Evolutionary conservation across 2,797 vertebrate genomes (phyloP).

Genomic region (Otolemur crassicaudatus): DNA sequence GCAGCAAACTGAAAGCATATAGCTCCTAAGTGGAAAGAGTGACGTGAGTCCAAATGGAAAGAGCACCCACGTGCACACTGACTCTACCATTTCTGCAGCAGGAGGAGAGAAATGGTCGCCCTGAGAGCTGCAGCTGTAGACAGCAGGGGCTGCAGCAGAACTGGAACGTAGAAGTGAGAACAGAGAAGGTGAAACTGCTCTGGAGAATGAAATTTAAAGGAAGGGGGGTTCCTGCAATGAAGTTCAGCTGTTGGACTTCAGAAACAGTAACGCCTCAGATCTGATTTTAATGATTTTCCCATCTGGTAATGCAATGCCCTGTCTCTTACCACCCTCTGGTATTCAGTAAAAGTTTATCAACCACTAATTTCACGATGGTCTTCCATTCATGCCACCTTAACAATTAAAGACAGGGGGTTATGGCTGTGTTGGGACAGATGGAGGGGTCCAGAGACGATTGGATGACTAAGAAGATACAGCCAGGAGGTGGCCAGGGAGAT

Average conservation of each 20-base stretch:
- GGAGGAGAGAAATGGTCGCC: background rate
- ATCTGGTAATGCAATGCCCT: background rate
- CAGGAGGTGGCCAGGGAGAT: background rate
- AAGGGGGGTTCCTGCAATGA: background rate
- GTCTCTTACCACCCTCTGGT: background rate
- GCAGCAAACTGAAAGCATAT: background rate
- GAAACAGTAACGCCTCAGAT: background rate
- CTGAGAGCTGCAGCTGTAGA: background rate
- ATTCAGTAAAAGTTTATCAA: background rate
- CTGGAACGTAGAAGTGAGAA: background rate
- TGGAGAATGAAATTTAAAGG: background rate
- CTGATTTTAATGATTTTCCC: background rate
- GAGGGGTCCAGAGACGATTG: background rate
- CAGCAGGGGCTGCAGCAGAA: rapidly evolving
- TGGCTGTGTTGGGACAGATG: background rate
- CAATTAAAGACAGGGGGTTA: background rate
- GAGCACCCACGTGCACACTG: rapidly evolving
- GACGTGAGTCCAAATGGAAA: background rate
- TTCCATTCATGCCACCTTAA: background rate
- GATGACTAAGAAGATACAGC: background rate
- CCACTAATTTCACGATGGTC: background rate
- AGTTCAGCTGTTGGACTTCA: background rate
- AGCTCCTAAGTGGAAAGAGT: background rate
- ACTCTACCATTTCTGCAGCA: background rate
- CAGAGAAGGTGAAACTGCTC: background rate